Percentiles rank a stretch among this genome's conserved stretches.
Evolutionary conservation across 1,140 invertebrate species (phyloP).

Genomic region (Calliopsis andreniformis): DNA sequence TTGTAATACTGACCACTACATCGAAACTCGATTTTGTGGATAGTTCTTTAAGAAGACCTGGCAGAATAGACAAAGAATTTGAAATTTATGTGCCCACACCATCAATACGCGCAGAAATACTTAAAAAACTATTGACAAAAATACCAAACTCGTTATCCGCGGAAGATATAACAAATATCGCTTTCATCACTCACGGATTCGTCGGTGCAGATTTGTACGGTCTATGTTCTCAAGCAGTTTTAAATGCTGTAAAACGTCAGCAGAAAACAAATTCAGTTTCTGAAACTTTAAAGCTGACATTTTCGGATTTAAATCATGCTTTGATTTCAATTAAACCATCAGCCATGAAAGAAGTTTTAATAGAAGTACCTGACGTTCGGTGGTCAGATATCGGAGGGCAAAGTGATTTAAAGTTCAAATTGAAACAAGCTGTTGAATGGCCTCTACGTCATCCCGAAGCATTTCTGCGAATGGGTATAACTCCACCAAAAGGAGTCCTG

Average conservation of each 20-base stretch:
- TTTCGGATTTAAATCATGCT: conserved; percentile 84
- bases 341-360: conserved; percentile 93
- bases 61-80: conserved; percentile 92
- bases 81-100: conserved; percentile 91
- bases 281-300: conserved; percentile 52
- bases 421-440: conserved; percentile 96
- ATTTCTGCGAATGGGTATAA: conserved; percentile 94
- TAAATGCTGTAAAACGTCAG: conserved; percentile 81
- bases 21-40: conserved; percentile 88
- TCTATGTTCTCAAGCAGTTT: conserved; percentile 87
- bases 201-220: conserved; percentile 92
- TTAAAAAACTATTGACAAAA: conserved; percentile 84
- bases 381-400: conserved; percentile 98
- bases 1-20: conserved; percentile 89
- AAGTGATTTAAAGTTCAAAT: conserved; percentile 91
- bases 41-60: conserved; percentile 87
- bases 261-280: conserved; percentile 49
- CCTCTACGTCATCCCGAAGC: conserved; percentile 94
- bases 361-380: conserved; percentile 91
- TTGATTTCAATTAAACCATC: conserved; percentile 89
- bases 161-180: conserved; percentile 84
- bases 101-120: conserved; percentile 85
- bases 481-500: conserved; percentile 95
- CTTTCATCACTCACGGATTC: conserved; percentile 91
- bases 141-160: conserved; percentile 82